These are phyloP conservation scores for Sclerodermus sp. DNA, from an alignment of 2,888 invertebrate species.

Conservation along the genomic window DNA sequence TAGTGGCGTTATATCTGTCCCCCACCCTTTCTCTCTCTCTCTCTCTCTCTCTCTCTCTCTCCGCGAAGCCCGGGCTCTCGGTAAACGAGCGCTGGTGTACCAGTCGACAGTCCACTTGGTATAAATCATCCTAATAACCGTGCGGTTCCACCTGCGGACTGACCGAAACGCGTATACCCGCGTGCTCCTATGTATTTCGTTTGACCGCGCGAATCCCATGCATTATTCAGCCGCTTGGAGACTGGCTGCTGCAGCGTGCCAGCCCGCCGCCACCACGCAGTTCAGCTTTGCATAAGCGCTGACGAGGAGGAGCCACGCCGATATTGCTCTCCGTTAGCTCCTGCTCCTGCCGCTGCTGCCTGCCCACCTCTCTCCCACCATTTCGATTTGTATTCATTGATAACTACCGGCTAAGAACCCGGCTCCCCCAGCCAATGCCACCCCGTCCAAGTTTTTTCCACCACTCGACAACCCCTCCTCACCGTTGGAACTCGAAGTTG, in stretches of 20 bases:
- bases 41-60: constrained; percentile 10
- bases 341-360: background rate
- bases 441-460: no score
- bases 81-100: constrained; percentile 3
- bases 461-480: no score
- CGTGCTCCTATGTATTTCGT: constrained; percentile 3
- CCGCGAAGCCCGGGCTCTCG: no score
- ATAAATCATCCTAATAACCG: constrained; percentile 53
- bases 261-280: background rate
- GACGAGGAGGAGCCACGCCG: constrained; percentile 33
- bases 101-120: constrained; percentile 35
- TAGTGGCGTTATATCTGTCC: constrained; percentile 25
- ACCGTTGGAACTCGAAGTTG: no score
- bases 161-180: constrained; percentile 33
- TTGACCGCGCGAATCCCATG: constrained; percentile 45
- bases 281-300: constrained; percentile 43
- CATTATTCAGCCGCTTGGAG: constrained; percentile 48
- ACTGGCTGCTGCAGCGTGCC: constrained; percentile 23
- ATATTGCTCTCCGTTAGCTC: constrained; percentile 6
- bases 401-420: constrained; percentile 14
- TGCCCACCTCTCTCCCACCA: constrained; percentile 3
- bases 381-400: constrained; percentile 25
- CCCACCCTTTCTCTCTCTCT: constrained; percentile 10
- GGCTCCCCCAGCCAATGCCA: no score
- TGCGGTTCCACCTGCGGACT: constrained; percentile 49